Evolutionary conservation across 2,888 invertebrate genomes (phyloP).

Genomic region (Autographa pulchrina): DNA sequence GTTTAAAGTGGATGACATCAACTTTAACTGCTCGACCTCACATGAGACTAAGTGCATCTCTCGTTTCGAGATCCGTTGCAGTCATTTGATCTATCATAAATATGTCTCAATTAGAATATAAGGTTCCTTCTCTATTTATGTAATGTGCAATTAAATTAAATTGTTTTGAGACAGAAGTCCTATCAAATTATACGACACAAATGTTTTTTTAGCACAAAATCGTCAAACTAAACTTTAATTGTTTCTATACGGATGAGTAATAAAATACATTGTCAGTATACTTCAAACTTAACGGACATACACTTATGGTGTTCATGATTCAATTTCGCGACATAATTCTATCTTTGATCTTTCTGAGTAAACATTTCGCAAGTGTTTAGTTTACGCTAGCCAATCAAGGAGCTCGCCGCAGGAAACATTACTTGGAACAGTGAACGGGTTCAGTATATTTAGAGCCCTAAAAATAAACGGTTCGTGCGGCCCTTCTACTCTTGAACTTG

Average conservation of each 20-base stretch:
- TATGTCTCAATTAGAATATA: slow-evolving; percentile 35
- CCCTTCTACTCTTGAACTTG: slow-evolving; percentile 86
- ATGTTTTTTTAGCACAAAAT: background rate
- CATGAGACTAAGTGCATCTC: slow-evolving; percentile 44
- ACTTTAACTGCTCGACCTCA: slow-evolving; percentile 45
- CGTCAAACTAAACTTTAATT: background rate
- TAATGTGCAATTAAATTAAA: slow-evolving; percentile 13
- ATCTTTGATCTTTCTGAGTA: slow-evolving; percentile 61
- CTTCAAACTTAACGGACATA: background rate
- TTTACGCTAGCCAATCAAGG: slow-evolving; percentile 61
- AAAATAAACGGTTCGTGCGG: slow-evolving; percentile 81
- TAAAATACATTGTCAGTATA: background rate
- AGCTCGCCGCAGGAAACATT: slow-evolving; percentile 69
- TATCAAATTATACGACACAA: background rate
- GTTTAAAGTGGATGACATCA: slow-evolving; percentile 53
- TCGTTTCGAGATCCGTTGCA: slow-evolving; percentile 41
- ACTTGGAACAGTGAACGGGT: slow-evolving; percentile 63
- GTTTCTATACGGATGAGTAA: background rate
- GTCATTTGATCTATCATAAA: slow-evolving; percentile 45
- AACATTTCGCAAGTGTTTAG: slow-evolving; percentile 67
- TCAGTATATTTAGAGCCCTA: slow-evolving; percentile 83
- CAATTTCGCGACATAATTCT: slow-evolving; percentile 59
- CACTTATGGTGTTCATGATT: slow-evolving; percentile 52
- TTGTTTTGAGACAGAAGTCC: slow-evolving; percentile 8
- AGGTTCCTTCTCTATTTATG: slow-evolving; percentile 14